phyloP scores from a whole-genome alignment of 2,797 vertebrate genomes.

The Darevskia mixta region DNA sequence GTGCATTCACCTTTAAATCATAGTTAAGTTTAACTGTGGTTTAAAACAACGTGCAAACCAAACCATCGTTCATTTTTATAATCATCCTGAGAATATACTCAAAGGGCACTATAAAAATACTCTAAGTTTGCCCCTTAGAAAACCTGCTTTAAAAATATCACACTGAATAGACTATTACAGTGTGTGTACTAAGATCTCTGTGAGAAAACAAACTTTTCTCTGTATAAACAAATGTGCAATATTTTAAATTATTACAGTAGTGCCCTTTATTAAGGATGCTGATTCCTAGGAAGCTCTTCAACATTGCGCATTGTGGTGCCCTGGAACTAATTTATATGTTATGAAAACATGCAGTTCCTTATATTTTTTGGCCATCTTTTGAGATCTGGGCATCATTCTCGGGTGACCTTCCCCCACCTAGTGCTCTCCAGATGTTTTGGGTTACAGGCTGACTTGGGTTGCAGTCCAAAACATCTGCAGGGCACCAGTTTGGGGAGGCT shows the following conservation, averaged over 20 bases:
- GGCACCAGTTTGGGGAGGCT: too few species aligned
- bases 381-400: neutral
- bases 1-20: neutral
- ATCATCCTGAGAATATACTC: neutral
- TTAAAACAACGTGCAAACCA: too few species aligned
- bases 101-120: neutral
- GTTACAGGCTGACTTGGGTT: too few species aligned
- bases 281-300: neutral
- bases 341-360: neutral
- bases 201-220: too few species aligned
- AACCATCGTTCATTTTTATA: neutral
- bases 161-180: neutral
- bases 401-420: too few species aligned
- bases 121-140: too few species aligned
- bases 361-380: neutral
- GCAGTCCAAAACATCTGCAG: too few species aligned
- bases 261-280: neutral
- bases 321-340: neutral
- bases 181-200: too few species aligned
- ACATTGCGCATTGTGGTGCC: neutral
- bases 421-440: too few species aligned
- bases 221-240: neutral
- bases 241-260: neutral
- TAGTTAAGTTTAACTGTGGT: too few species aligned
- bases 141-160: neutral